Evolutionary conservation across 1,140 invertebrate species (phyloP).

Genomic region (Oryzaephilus surinamensis): DNA sequence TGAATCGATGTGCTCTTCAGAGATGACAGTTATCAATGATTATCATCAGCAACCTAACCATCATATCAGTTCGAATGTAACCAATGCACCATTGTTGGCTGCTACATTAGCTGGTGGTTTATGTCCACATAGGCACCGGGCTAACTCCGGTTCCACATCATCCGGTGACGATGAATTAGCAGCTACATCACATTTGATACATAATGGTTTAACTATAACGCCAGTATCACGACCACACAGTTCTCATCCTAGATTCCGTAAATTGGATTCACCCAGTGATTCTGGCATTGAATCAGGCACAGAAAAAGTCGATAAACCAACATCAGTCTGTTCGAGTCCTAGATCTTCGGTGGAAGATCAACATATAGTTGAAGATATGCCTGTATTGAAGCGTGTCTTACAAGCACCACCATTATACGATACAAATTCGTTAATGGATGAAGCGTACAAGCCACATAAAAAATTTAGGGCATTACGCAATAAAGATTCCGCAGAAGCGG

Average conservation of each 20-base stretch:
- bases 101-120: conserved; percentile 62
- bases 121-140: conserved; percentile 56
- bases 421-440: conserved; percentile 83
- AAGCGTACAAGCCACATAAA: conserved; percentile 90
- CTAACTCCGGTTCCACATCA: conserved; percentile 61
- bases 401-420: conserved; percentile 84
- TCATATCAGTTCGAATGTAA: conserved; percentile 40
- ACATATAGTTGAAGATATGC: conserved; percentile 77
- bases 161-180: conserved; percentile 68
- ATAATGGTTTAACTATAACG: conserved; percentile 54
- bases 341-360: conserved; percentile 75
- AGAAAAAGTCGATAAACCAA: conserved; percentile 69
- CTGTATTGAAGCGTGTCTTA: conserved; percentile 79
- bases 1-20: conserved; percentile 59
- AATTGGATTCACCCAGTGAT: conserved; percentile 81
- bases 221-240: conserved; percentile 45
- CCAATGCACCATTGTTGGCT: conserved; percentile 59
- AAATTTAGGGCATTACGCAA: conserved; percentile 72
- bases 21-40: conserved; percentile 52
- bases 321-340: conserved; percentile 74
- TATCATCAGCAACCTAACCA: conserved; percentile 39
- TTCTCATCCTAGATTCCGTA: conserved; percentile 50
- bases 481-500: conserved; percentile 67
- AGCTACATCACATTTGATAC: conserved; percentile 50
- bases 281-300: conserved; percentile 89